A percentile compares a stretch with the other conserved stretches of the same genome.
These are phyloP conservation scores for Gobiocypris rarus DNA, from an alignment of 2,113 vertebrate species.

Conservation along the genomic window DNA sequence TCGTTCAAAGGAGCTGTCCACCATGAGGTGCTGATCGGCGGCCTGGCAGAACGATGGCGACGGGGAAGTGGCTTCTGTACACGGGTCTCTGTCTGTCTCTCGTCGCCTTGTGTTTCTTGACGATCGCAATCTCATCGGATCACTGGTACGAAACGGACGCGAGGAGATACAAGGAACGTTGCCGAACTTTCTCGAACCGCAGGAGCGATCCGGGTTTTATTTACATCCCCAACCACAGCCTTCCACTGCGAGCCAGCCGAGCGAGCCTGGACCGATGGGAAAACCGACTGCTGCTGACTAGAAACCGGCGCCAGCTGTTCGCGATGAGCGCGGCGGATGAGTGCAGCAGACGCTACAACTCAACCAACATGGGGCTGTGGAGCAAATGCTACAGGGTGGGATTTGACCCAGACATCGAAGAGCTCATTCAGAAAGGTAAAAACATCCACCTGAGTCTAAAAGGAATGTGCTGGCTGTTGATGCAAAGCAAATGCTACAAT, in stretches of 20 bases:
- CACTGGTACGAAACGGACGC: constrained; percentile 92
- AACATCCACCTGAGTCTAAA: background rate
- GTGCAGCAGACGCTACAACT: constrained; percentile 88
- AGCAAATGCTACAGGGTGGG: constrained; percentile 85
- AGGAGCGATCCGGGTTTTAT: constrained; percentile 88
- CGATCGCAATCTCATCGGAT: constrained; percentile 88
- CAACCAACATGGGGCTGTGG: constrained; percentile 89
- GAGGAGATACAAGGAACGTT: constrained; percentile 86
- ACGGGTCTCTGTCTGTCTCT: constrained; percentile 86
- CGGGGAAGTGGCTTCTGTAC: constrained; percentile 87
- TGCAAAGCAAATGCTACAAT: background rate
- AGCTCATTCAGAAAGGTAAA: constrained; percentile 85
- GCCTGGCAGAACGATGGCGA: constrained; percentile 78
- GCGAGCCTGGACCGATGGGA: constrained; percentile 84
- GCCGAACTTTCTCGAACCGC: constrained; percentile 84
- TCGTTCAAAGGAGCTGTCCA: constrained; percentile 40
- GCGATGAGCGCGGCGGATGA: constrained; percentile 84
- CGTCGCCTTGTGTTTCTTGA: constrained; percentile 88
- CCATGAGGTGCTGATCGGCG: constrained; percentile 71
- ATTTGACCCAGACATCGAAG: constrained; percentile 85
- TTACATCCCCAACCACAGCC: constrained; percentile 89
- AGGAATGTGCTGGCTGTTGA: background rate
- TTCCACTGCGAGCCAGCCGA: constrained; percentile 84
- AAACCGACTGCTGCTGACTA: constrained; percentile 73
- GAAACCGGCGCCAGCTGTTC: constrained; percentile 85